phyloP scores from a whole-genome alignment of 2,888 invertebrate genomes.

The Eilema sororculum region DNA sequence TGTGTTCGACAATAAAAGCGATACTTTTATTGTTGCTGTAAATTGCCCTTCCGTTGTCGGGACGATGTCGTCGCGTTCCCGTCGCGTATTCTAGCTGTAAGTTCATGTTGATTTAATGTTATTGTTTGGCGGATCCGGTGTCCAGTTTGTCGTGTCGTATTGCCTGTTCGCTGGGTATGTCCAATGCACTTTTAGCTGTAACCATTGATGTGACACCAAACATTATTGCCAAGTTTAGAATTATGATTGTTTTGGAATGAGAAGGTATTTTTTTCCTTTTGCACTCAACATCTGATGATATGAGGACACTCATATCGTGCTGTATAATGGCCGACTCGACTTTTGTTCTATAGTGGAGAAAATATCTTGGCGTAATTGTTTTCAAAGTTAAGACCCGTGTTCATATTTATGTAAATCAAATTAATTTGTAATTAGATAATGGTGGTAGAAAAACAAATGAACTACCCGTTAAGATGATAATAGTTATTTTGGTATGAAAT shows the following conservation, averaged over 20 bases:
- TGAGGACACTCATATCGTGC: not conserved
- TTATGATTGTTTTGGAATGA: not conserved
- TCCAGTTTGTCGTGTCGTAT: conserved; percentile 29
- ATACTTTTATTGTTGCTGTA: conserved; percentile 84
- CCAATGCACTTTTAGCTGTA: conserved; percentile 34
- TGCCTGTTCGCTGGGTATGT: conserved; percentile 16
- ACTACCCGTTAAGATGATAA: no score
- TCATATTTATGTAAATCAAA: not conserved
- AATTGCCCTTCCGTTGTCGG: conserved; percentile 72
- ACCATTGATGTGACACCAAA: conserved; percentile 12
- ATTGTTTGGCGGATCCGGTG: conserved; percentile 65
- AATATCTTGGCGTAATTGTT: not conserved
- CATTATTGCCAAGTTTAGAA: conserved; percentile 1
- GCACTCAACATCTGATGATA: not conserved
- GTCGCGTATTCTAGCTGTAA: conserved; percentile 68
- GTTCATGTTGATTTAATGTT: conserved; percentile 75
- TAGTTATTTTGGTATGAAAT: no score
- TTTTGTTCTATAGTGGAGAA: not conserved
- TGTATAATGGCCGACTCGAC: not conserved
- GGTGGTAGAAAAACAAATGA: no score
- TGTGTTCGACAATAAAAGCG: conserved; percentile 83
- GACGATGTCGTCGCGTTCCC: conserved; percentile 70
- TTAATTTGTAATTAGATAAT: not conserved
- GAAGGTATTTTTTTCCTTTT: not conserved
- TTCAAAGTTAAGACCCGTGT: not conserved